Evolutionary conservation across 1,140 invertebrate species (phyloP), one percentile per base, ranked within the genome.

Genomic region (Drosophila ohnishii): DNA sequence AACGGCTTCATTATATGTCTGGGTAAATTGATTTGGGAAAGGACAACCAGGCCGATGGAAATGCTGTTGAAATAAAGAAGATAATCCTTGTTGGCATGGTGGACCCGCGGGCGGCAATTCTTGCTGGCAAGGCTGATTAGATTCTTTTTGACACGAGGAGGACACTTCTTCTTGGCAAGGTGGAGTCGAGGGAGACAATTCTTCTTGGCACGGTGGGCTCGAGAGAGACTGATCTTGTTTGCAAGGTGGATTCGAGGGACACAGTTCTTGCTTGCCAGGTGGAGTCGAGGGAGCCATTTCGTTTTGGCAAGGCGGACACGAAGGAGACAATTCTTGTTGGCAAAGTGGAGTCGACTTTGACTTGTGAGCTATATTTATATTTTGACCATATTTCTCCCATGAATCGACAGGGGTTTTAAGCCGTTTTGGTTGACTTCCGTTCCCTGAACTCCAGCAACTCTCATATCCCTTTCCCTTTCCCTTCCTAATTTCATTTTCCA

Each of bases 401-500:
- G 25, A 28, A 28, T 28, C 5, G 25, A 28, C 25, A 28, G 25
- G 25, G 3, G 25, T 28, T 28, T 28, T 28, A 5, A 28, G 25
- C 25, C 25, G 5, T 28, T 30, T 58, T 2, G 14, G 10, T 9
- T 40, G 14, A 34, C 1, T 9, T 7, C 11, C 8, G 13, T n/a
- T 50, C 3, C 28, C n/a, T 14, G 10, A 6, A 35, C 50, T 53
- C 19, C 51, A 37, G 5, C 51, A 2, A 50, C 34, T 60, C 34
- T 55, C 16, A n/a, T n/a, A 22, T 25, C n/a, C 64, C 6, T 42
- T 42, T 11, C 22, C 9, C 8, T 14, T 51, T n/a, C 44, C 9
- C 8, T 14, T 51, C 13, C 44, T 69, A 19, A 69, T 66, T 66
- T 69, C 56, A 11, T 48, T 32, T 37, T 79, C 63, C 37, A 82